A percentile compares a stretch with the other conserved stretches of the same genome.
phyloP scores from a whole-genome alignment of 2,113 vertebrate genomes.

The Clarias macrocephalus region DNA sequence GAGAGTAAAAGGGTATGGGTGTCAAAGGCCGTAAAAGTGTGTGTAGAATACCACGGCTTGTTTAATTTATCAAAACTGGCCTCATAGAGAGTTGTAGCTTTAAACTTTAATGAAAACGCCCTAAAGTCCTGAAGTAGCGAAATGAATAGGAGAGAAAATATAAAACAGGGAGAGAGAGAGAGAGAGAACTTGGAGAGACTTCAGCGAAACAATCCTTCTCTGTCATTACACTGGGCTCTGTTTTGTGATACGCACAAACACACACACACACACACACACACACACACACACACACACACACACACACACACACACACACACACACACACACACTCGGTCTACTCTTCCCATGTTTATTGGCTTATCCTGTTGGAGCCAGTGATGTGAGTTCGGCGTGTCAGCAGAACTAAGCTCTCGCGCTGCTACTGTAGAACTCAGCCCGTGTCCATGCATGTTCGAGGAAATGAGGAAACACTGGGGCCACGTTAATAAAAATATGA shows the following conservation, averaged over 20 bases:
- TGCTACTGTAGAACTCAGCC: slow-evolving; percentile 24
- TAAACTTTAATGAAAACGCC: slow-evolving; percentile 73
- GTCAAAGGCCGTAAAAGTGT: slow-evolving; percentile 27
- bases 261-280: slow-evolving; percentile 22
- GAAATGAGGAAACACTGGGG: not conserved
- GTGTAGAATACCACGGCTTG: slow-evolving; percentile 57
- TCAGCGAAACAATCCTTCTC: slow-evolving; percentile 48
- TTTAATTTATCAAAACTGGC: slow-evolving; percentile 63
- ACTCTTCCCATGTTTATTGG: slow-evolving; percentile 32
- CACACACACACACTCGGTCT: slow-evolving; percentile 11
- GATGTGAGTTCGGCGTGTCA: slow-evolving; percentile 49
- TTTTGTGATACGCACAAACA: slow-evolving; percentile 22
- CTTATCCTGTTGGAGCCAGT: slow-evolving; percentile 47
- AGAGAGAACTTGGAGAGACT: slow-evolving; percentile 32
- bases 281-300: slow-evolving; percentile 18
- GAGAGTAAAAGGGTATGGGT: slow-evolving; percentile 20
- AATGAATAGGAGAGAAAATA: slow-evolving; percentile 64
- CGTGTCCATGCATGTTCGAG: not conserved
- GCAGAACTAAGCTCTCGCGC: slow-evolving; percentile 40
- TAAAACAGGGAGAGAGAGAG: slow-evolving; percentile 44
- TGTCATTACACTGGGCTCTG: slow-evolving; percentile 64
- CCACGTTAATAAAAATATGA: not conserved
- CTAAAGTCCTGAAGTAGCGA: slow-evolving; percentile 73
- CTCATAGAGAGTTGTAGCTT: slow-evolving; percentile 68
- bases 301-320: slow-evolving; percentile 18